phyloP scores from a whole-genome alignment of 2,888 invertebrate genomes.

The Trissoscelio sp. region DNA sequence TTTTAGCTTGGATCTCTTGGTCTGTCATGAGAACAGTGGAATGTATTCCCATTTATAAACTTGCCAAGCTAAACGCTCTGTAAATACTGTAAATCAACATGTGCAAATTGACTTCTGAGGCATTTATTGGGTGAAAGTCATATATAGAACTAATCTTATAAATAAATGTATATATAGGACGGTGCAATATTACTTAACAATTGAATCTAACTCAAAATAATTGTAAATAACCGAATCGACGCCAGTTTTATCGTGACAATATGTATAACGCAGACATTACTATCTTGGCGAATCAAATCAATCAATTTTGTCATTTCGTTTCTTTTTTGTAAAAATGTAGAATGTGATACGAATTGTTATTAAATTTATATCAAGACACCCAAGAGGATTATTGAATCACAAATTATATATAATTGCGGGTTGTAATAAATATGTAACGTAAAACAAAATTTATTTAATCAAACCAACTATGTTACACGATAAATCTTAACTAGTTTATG shows the following conservation, averaged over 20 bases:
- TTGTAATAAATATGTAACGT: conserved; percentile 39
- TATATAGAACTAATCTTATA: conserved; percentile 17
- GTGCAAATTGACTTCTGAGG: conserved; percentile 16
- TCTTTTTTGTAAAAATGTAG: conserved; percentile 36
- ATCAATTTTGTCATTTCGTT: neutral
- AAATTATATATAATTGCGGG: conserved; percentile 26
- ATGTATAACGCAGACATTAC: neutral
- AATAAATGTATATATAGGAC: conserved; percentile 44
- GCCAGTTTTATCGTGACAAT: conserved; percentile 10
- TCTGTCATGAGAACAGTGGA: conserved; percentile 74
- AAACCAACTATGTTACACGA: neutral
- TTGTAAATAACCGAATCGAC: conserved; percentile 29
- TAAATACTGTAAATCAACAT: conserved; percentile 52
- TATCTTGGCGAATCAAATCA: neutral
- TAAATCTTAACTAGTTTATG: conserved; percentile 23
- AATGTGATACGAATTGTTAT: conserved; percentile 45
- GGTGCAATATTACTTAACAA: conserved; percentile 54
- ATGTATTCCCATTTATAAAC: neutral
- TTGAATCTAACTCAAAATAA: conserved; percentile 7
- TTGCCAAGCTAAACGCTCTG: conserved; percentile 35
- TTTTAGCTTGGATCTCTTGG: conserved; percentile 81
- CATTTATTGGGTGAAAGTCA: conserved; percentile 33
- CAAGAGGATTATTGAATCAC: conserved; percentile 34
- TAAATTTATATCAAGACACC: conserved; percentile 48
- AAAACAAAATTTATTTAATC: conserved; percentile 38